Percentiles rank a stretch among this genome's conserved stretches.
phyloP scores from a whole-genome alignment of 2,888 invertebrate species.

The Callyntrura guangdongensis region DNA sequence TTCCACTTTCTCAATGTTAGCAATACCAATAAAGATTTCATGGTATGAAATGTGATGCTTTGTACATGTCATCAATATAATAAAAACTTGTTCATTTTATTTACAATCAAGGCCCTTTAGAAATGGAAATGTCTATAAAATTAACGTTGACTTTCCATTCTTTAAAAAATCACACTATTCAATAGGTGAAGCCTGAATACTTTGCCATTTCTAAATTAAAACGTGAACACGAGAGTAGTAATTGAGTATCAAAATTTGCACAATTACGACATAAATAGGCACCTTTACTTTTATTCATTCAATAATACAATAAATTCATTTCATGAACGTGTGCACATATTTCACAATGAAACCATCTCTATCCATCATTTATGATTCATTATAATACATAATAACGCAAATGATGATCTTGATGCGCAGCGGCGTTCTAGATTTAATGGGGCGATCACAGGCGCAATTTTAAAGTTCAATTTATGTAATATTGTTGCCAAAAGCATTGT shows the following conservation, averaged over 20 bases:
- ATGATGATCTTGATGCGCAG: slow-evolving; percentile 60
- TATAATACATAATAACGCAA: slow-evolving; percentile 14
- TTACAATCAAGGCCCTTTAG: too few species aligned
- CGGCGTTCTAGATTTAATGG: slow-evolving; percentile 46
- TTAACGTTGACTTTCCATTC: slow-evolving; percentile 5
- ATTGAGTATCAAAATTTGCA: neutral
- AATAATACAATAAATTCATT: neutral
- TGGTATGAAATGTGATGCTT: too few species aligned
- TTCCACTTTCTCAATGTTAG: too few species aligned
- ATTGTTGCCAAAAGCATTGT: slow-evolving; percentile 56
- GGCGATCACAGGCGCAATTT: slow-evolving; percentile 25
- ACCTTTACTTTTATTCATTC: neutral
- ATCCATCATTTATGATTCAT: slow-evolving; percentile 52
- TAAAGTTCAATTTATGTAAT: slow-evolving; percentile 31
- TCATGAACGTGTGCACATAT: neutral
- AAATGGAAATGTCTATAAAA: too few species aligned
- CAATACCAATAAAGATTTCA: too few species aligned
- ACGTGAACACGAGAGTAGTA: neutral
- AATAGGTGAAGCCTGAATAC: slow-evolving; percentile 40
- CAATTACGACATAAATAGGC: too few species aligned
- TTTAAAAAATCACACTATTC: neutral
- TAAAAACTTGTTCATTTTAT: too few species aligned
- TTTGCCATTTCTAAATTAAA: too few species aligned
- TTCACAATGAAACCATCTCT: slow-evolving; percentile 49
- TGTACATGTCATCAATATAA: too few species aligned